A percentile compares a stretch with the other conserved stretches of the same genome.
Conservation (phyloP, 2,797 vertebrate species). For the Pseudomugil gertrudae region DNA sequence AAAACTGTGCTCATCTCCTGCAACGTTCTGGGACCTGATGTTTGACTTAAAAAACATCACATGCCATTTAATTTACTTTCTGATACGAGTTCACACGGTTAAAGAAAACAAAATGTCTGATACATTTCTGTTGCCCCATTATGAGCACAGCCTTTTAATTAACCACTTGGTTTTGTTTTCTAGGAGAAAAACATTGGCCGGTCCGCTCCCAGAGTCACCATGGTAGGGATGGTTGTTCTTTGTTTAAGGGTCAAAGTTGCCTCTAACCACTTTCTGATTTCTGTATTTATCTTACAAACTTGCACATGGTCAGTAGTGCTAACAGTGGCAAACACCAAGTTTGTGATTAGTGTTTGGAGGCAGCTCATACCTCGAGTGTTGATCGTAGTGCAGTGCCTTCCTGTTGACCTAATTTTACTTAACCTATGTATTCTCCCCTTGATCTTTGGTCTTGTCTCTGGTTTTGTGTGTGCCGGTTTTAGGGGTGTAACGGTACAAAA, state of each 20-base stretch:
- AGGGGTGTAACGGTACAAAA: conserved; percentile 58
- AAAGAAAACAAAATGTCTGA: background rate
- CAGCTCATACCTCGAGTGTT: conserved; percentile 69
- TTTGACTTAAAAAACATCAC: conserved; percentile 1
- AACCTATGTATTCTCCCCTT: conserved; percentile 59
- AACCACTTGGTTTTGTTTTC: conserved; percentile 81
- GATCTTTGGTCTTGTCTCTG: conserved; percentile 60
- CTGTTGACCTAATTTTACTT: conserved; percentile 50
- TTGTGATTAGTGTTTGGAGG: conserved; percentile 66
- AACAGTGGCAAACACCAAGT: conserved; percentile 19
- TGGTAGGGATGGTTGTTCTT: conserved; percentile 84
- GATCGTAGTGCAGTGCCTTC: conserved; percentile 66
- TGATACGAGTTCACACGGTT: background rate
- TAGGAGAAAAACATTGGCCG: conserved; percentile 86
- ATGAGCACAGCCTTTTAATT: conserved; percentile 50
- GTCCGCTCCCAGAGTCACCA: conserved; percentile 85
- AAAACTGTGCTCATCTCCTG: conserved; percentile 35
- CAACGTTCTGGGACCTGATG: conserved; percentile 8
- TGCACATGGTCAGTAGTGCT: conserved; percentile 5
- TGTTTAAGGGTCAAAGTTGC: conserved; percentile 74
- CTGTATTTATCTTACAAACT: conserved; percentile 32
- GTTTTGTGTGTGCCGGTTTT: conserved; percentile 43
- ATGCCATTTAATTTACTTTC: conserved; percentile 24
- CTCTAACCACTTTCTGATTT: conserved; percentile 60
- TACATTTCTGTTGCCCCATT: conserved; percentile 6